A percentile compares a stretch with the other conserved stretches of the same genome.
These are phyloP conservation scores for Sylvia borin DNA, from an alignment of 2,797 vertebrate genomes.

Conservation along the genomic window DNA sequence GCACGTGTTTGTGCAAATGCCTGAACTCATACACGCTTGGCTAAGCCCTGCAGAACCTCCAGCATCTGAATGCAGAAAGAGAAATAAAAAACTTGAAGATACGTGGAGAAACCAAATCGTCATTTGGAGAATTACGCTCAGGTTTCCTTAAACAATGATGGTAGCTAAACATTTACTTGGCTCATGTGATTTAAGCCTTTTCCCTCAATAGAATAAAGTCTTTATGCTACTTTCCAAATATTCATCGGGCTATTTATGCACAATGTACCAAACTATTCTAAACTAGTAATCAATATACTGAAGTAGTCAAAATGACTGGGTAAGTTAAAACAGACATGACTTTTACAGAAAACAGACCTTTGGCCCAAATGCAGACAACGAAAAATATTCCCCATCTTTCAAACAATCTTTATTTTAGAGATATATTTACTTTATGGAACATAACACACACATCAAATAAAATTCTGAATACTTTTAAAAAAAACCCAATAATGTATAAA, in stretches of 20 bases:
- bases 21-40: not conserved
- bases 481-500: rapidly evolving
- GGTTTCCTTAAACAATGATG: not conserved
- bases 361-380: constrained; percentile 29
- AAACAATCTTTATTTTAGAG: constrained; percentile 60
- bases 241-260: not conserved
- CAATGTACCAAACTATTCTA: constrained; percentile 25
- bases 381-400: constrained; percentile 7
- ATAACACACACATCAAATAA: constrained; percentile 14
- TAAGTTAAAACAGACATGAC: constrained; percentile 63
- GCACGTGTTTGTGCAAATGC: rapidly evolving
- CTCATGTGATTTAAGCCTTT: not conserved
- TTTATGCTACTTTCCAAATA: not conserved
- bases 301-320: constrained; percentile 55
- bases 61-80: not conserved
- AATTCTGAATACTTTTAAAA: not conserved
- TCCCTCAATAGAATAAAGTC: not conserved
- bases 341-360: constrained; percentile 72
- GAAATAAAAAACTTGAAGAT: not conserved
- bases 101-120: not conserved
- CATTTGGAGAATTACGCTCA: not conserved
- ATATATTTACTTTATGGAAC: constrained; percentile 31
- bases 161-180: not conserved
- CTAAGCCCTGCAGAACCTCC: not conserved
- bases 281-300: constrained; percentile 38